A percentile compares a stretch with the other conserved stretches of the same genome.
These are phyloP conservation scores for Nephrocerus scutellatus DNA, from an alignment of 2,888 invertebrate species.

Conservation along the genomic window DNA sequence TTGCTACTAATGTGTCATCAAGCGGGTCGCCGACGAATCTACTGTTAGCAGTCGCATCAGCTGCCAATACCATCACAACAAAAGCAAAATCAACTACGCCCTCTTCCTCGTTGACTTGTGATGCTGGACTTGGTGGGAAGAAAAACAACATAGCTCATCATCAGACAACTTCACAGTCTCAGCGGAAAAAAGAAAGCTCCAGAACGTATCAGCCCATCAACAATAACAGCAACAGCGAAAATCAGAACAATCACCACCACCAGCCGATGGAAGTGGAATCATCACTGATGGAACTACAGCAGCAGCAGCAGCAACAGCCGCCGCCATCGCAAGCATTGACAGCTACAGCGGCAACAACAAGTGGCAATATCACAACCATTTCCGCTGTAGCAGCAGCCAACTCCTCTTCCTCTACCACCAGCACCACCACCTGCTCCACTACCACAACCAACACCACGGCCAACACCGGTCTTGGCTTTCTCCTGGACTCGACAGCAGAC, in stretches of 20 bases:
- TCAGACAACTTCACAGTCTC: not conserved
- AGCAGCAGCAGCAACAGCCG: conserved; percentile 11
- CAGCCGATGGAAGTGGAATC: too few species aligned
- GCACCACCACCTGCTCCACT: conserved; percentile 16
- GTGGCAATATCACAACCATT: conserved; percentile 8
- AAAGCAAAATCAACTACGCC: not conserved
- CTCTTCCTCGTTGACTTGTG: not conserved
- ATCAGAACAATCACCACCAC: conserved; percentile 5
- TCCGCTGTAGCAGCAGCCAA: conserved; percentile 16
- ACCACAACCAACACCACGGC: conserved; percentile 14
- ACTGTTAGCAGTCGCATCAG: too few species aligned
- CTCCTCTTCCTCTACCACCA: conserved; percentile 19
- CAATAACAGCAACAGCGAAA: conserved; percentile 1
- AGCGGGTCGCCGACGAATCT: too few species aligned
- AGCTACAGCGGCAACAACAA: conserved; percentile 4
- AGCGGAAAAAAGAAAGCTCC: not conserved
- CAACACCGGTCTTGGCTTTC: conserved; percentile 6
- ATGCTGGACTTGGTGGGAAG: not conserved
- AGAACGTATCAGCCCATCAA: not conserved
- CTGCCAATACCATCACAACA: not conserved
- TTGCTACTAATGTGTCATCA: too few species aligned
- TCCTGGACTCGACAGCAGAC: conserved; percentile 14
- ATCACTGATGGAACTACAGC: too few species aligned
- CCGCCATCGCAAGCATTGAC: conserved; percentile 4
- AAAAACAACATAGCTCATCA: conserved; percentile 1